Conservation (phyloP, 2,113 vertebrate species). For the Eolophus roseicapilla region DNA sequence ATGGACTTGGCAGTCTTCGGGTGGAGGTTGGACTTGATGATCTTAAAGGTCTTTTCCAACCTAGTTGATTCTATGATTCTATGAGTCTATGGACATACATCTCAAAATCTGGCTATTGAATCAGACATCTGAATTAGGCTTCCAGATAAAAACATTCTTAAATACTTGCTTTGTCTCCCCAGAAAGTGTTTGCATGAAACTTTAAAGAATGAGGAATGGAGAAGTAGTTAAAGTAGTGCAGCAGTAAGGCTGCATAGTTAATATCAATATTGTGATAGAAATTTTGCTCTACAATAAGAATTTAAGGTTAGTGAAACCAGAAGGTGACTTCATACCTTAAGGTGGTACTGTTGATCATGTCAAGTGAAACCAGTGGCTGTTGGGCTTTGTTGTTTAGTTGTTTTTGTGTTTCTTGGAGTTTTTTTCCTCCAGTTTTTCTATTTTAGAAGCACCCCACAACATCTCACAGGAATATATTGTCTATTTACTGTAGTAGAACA, state of each 20-base stretch:
- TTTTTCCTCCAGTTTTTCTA: not conserved
- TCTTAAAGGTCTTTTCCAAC: not conserved
- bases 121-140: not conserved
- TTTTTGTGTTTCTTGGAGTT: not conserved
- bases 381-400: not conserved
- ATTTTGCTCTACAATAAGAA: not conserved
- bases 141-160: not conserved
- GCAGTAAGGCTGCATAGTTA: not conserved
- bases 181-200: not conserved
- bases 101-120: not conserved
- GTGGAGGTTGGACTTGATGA: not conserved
- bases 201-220: not conserved
- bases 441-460: not conserved
- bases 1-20: not conserved
- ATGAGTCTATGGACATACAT: not conserved
- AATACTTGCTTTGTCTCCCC: not conserved
- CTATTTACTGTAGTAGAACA: not conserved
- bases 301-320: not conserved
- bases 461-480: not conserved
- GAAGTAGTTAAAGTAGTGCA: not conserved
- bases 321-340: not conserved
- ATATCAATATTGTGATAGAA: not conserved
- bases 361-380: not conserved
- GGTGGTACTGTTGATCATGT: not conserved
- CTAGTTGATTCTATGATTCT: not conserved